These are phyloP conservation scores for Drosophila longiperda DNA, from an alignment of 2,888 invertebrate genomes.

Conservation along the genomic window DNA sequence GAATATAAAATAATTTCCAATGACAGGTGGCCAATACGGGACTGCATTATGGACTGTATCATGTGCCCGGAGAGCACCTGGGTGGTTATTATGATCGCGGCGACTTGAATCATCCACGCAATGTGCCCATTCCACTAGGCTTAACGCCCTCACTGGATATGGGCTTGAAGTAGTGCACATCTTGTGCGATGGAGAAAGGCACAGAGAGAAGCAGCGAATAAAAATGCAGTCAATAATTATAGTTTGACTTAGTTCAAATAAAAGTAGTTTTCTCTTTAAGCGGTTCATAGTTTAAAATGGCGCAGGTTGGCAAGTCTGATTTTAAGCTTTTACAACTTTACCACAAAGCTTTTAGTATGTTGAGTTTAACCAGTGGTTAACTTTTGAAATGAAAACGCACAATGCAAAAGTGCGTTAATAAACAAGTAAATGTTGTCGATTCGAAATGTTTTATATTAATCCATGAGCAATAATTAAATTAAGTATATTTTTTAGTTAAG, in stretches of 20 bases:
- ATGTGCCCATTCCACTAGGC: slow-evolving; percentile 73
- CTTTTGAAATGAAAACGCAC: slow-evolving; percentile 27
- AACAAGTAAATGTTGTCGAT: not conserved
- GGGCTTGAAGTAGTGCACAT: slow-evolving; percentile 39
- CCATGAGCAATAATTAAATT: not conserved
- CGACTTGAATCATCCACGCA: slow-evolving; percentile 80
- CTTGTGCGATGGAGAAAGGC: not conserved
- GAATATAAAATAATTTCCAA: slow-evolving; percentile 56
- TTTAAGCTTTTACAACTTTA: slow-evolving; percentile 23
- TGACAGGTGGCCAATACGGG: slow-evolving; percentile 89
- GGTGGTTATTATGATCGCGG: slow-evolving; percentile 83
- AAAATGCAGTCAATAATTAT: slow-evolving; percentile 17
- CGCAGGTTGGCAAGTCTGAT: slow-evolving; percentile 42
- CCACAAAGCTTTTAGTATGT: slow-evolving; percentile 36
- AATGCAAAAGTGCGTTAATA: not conserved
- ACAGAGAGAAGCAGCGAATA: not conserved
- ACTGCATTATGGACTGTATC: slow-evolving; percentile 91
- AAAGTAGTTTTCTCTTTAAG: slow-evolving; percentile 13
- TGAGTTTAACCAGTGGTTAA: slow-evolving; percentile 34
- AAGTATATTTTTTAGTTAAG: not conserved
- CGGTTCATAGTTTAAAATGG: slow-evolving; percentile 11
- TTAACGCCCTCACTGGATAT: slow-evolving; percentile 64
- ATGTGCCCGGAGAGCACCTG: slow-evolving; percentile 85
- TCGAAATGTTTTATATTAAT: not conserved
- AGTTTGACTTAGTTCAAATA: slow-evolving; percentile 16